These are phyloP conservation scores for Drosophila lini DNA, from an alignment of 1,140 invertebrate genomes.

Conservation along the genomic window DNA sequence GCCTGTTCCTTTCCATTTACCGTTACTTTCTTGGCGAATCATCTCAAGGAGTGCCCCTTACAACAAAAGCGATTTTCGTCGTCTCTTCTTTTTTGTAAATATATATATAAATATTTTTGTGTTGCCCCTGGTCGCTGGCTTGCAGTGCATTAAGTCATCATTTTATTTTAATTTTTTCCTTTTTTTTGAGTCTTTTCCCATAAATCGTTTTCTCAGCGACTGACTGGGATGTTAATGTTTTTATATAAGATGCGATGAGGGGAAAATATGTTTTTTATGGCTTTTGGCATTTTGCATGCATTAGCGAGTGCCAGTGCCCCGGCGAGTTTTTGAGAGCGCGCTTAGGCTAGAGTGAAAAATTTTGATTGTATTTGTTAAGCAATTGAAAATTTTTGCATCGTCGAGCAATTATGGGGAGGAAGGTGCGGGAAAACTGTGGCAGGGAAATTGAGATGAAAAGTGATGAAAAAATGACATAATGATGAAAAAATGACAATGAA, in stretches of 20 bases:
- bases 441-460: constrained; percentile 12
- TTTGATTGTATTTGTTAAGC: constrained; percentile 69
- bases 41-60: constrained; percentile 59
- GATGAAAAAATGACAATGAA: not conserved
- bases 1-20: constrained; percentile 38
- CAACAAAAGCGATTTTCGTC: constrained; percentile 15
- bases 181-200: constrained; percentile 60
- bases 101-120: not conserved
- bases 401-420: constrained; percentile 12
- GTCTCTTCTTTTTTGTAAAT: constrained; percentile 1
- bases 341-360: constrained; percentile 54
- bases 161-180: constrained; percentile 57
- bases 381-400: constrained; percentile 54
- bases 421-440: not conserved
- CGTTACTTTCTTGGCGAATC: constrained; percentile 44
- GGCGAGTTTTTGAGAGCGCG: not conserved
- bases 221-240: constrained; percentile 61
- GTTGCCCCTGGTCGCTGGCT: not conserved
- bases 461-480: not conserved
- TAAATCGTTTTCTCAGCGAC: constrained; percentile 65
- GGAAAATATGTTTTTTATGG: constrained; percentile 76
- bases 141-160: constrained; percentile 77
- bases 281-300: constrained; percentile 77
- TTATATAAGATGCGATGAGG: constrained; percentile 57
- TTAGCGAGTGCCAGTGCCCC: constrained; percentile 51